Base-by-base conservation (phyloP, 2,113 vertebrate genomes). In the Candoia aspera region DNA sequence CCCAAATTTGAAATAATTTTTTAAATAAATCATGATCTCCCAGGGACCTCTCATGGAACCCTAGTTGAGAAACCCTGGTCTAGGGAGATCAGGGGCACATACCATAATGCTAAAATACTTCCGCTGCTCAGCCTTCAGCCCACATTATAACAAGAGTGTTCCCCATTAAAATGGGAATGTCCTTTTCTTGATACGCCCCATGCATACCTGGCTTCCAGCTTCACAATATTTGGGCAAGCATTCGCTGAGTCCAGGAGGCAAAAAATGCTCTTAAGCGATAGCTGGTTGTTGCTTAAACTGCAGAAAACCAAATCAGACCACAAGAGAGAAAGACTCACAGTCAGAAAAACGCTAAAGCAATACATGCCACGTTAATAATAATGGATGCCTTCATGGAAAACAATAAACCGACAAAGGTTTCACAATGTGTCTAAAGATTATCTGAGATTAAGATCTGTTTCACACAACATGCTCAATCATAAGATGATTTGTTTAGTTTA, bases 241-340 rank as follows among this genome's bases (percentile, higher is more conserved):
- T 93, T 94, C 93, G 97, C 93, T 1, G 95, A 97, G 42, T 94
- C 54, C 86, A 98, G 29, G 62, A 99, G 96, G 24, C 21, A 93
- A 87, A 94, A 91, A 37, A 98, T 46, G 42, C 98, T 98, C 0
- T 95, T 15, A 85, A 94, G 37, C 17, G 98, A 97, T 26, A 97
- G 96, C 91, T 1, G 6, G 90, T 98, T 99, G 88, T 97, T 94
- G 3, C 98, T 98, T 96, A 99, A 96, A 91, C 99, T 99, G 92
- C 4, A 54, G 87, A 86, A 86, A 90, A 26, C 55, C 83, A 89
- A 92, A 68, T 13, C n/a, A 33, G 13, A 84, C 19, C 4, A 33
- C 15, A 54, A 83, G 46, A 11, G 49, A 93, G 53, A 93, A 86
- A 93, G 91, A 86, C 3, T 37, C 53, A 17, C 54, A 0, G 6